phyloP scores from a whole-genome alignment of 2,797 vertebrate genomes.

The Pachyuromys duprasi region DNA sequence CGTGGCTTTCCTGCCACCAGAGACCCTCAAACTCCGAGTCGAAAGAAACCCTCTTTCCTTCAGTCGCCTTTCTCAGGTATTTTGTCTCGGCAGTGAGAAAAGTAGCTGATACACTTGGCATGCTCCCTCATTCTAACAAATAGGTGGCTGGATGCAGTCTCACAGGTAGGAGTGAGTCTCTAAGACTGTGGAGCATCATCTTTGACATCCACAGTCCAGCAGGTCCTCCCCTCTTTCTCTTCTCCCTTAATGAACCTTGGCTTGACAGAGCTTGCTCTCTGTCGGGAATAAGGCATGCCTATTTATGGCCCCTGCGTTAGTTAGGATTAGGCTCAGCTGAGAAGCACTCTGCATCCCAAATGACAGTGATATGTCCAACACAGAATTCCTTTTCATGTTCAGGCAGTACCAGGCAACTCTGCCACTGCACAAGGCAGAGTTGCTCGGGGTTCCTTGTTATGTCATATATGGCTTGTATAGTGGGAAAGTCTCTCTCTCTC shows the following conservation, averaged over 20 bases:
- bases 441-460: not conserved
- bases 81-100: not conserved
- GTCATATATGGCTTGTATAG: not conserved
- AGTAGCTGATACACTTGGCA: not conserved
- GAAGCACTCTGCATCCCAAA: not conserved
- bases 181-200: not conserved
- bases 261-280: not conserved
- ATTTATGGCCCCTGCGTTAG: not conserved
- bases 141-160: not conserved
- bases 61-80: not conserved
- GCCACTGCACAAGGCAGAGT: too few species aligned
- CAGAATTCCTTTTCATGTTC: not conserved
- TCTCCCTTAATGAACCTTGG: not conserved
- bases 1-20: not conserved
- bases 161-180: not conserved
- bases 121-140: constrained; percentile 34
- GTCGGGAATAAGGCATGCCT: not conserved
- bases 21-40: not conserved
- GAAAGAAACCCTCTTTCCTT: not conserved
- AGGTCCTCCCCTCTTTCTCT: not conserved
- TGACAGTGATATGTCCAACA: not conserved
- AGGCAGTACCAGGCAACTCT: not conserved
- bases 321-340: not conserved
- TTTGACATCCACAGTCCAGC: not conserved
- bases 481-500: not conserved